Conservation (phyloP, 2,888 invertebrate genomes). For the Epinotia demarniana region DNA sequence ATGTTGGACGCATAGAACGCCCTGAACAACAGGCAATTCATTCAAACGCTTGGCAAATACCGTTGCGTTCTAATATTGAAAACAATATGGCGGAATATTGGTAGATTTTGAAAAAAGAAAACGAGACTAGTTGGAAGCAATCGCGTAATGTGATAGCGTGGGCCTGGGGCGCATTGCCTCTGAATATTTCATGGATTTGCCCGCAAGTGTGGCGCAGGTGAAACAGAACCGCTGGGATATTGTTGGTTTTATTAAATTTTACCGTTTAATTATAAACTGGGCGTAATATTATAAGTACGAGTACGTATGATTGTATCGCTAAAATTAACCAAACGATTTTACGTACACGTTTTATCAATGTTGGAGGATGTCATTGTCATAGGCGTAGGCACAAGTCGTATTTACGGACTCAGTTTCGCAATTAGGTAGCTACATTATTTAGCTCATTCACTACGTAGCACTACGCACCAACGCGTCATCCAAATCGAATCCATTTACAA, state of each 20-base stretch:
- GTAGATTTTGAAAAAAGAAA: conserved; percentile 32
- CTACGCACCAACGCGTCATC: too few relatives aligned
- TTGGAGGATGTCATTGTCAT: too few relatives aligned
- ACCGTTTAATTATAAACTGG: not conserved
- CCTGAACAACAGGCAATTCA: conserved; percentile 6
- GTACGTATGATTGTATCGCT: too few relatives aligned
- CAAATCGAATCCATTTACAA: too few relatives aligned
- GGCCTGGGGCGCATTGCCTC: conserved; percentile 60
- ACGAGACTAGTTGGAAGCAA: conserved; percentile 53
- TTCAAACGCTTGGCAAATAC: conserved; percentile 5
- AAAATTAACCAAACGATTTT: too few relatives aligned
- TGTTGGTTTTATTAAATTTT: conserved; percentile 4
- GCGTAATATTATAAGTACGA: too few relatives aligned
- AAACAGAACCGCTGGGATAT: conserved; percentile 39
- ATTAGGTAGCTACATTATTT: too few relatives aligned
- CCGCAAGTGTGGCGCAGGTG: conserved; percentile 54
- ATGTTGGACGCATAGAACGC: not conserved
- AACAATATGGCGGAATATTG: conserved; percentile 36
- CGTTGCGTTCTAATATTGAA: conserved; percentile 18
- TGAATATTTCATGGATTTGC: conserved; percentile 66
- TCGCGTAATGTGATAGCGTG: conserved; percentile 62
- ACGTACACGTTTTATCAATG: too few relatives aligned
- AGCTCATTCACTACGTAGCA: too few relatives aligned
- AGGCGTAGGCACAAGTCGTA: too few relatives aligned
- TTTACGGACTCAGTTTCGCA: too few relatives aligned